phyloP scores from a whole-genome alignment of 2,797 vertebrate species.

The Etheostoma nigrum region DNA sequence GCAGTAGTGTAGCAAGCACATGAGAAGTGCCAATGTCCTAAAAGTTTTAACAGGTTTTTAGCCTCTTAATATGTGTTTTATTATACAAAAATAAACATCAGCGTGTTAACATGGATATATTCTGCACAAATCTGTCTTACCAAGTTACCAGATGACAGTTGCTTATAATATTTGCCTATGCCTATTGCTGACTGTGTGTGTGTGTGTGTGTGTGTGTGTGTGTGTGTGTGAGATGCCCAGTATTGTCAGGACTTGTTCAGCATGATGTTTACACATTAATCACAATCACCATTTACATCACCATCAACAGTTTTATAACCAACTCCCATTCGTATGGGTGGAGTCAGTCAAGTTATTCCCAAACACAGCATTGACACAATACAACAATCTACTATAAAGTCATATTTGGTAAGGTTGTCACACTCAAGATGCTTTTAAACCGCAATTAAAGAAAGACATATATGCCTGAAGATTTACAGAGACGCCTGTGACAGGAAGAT shows the following conservation, averaged over 20 bases:
- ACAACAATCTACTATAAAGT: neutral
- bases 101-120: neutral
- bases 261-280: too few relatives aligned
- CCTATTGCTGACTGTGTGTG: neutral
- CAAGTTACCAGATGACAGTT: neutral
- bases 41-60: too few relatives aligned
- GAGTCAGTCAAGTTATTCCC: neutral
- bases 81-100: too few relatives aligned
- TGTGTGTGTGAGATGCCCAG: neutral
- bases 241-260: neutral
- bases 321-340: neutral
- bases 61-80: too few relatives aligned
- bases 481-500: too few relatives aligned
- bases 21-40: too few relatives aligned
- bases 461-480: neutral
- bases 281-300: slow-evolving; percentile 1
- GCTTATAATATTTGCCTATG: neutral
- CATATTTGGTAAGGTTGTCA: neutral
- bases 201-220: neutral
- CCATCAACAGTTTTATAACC: neutral
- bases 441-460: neutral
- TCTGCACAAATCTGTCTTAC: slow-evolving; percentile 2
- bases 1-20: too few relatives aligned
- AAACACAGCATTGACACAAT: neutral
- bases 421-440: neutral